Conservation (phyloP, 2,797 vertebrate species). For the Martes flavigula region DNA sequence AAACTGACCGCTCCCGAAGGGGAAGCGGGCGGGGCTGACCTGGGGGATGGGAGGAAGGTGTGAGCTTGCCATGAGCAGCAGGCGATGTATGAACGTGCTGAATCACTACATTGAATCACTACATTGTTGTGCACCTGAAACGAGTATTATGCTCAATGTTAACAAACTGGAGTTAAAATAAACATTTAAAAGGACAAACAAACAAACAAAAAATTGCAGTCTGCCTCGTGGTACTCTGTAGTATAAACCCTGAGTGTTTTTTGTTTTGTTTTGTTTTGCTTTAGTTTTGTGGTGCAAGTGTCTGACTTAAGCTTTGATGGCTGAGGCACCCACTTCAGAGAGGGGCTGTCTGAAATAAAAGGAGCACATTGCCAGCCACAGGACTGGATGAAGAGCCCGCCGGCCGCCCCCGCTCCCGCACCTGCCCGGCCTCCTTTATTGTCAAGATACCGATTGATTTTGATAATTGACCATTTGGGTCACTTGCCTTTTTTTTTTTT, state of each 20-base stretch:
- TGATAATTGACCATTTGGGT: not conserved
- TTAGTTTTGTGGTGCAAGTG: not conserved
- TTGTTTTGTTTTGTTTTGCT: not conserved
- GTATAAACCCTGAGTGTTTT: not conserved
- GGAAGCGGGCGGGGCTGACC: not conserved
- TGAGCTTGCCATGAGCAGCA: not conserved
- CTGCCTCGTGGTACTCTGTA: not conserved
- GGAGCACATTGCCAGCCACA: not conserved
- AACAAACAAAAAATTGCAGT: not conserved
- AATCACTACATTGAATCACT: not conserved
- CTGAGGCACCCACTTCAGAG: not conserved
- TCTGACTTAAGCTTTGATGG: not conserved
- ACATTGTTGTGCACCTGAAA: fast-evolving
- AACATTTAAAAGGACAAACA: not conserved
- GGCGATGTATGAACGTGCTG: not conserved
- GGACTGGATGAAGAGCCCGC: not conserved
- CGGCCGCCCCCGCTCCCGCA: fast-evolving
- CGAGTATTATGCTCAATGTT: not conserved
- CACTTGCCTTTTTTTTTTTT: not conserved
- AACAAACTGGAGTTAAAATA: not conserved
- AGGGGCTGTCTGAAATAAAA: not conserved
- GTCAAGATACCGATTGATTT: not conserved
- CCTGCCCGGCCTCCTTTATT: not conserved
- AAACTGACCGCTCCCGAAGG: not conserved
- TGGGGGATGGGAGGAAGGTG: not conserved